Evolutionary conservation across 92 coral and sea anemone genomes (phyloP), one percentile per base, ranked within the genome.

Genomic region (Epizoanthus scotinus): DNA sequence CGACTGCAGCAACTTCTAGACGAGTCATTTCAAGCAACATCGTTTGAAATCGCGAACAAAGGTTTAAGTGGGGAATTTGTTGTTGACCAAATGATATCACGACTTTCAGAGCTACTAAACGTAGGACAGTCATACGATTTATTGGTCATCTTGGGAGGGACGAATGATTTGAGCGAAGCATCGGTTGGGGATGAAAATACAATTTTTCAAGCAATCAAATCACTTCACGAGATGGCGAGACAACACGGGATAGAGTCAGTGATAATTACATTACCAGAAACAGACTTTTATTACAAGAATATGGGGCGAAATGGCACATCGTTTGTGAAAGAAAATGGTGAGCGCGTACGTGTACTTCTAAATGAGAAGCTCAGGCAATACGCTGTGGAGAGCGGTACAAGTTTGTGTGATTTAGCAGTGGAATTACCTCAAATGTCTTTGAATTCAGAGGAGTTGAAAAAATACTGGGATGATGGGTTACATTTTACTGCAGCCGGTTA

Each of bases 401-500:
- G 65, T 3, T 66, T 92, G 82, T 92, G 94, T 81, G 97, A 92
- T 36, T 77, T 92, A 44, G 97, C 82, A 52, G 63, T 58, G 60
- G 87, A 82, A 56, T 73, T 87, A 38, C 93, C 91, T 50, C 97
- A 92, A 25, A 69, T 67, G 19, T 34, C 83, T 59, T 86, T 90
- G 55, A 63, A 59, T 22, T 40, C 70, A 49, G 86, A 85, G 22
- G 86, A 87, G 24, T 78, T 87, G 59, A 79, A 79, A 1, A 85
- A 84, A 70, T 92, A 86, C n/a, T 92, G 97, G 97, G 92, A 88
- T 49, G 97, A 92, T 29, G 97, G 93, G 0, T 58, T 92, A 73
- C 94, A 92, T 74, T 89, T 84, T 21, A 92, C 97, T 10, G 89
- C 85, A 50, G 88, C 88, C n/a, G 97, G 97, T 65, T 92, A 92